These are phyloP conservation scores for Panorpa germanica DNA, from an alignment of 2,888 invertebrate species.

Conservation along the genomic window DNA sequence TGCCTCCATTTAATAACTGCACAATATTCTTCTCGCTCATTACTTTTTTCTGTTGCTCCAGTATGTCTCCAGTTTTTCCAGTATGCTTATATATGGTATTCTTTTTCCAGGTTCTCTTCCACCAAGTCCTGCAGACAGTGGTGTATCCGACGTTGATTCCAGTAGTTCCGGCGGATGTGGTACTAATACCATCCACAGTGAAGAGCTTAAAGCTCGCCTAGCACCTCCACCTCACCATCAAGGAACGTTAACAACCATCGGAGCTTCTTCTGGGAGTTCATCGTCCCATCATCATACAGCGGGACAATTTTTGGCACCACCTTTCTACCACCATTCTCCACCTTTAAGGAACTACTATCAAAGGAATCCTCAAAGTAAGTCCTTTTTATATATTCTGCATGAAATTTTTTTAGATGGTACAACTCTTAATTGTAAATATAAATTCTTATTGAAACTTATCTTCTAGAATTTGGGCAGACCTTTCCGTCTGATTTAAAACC, in stretches of 20 bases:
- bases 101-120: conserved; percentile 68
- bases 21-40: too few relatives aligned
- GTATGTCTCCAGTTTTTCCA: too few relatives aligned
- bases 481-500: too few relatives aligned
- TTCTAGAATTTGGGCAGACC: too few relatives aligned
- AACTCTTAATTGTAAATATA: too few relatives aligned
- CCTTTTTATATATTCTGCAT: too few relatives aligned
- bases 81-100: too few relatives aligned
- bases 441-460: too few relatives aligned
- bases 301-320: conserved; percentile 37
- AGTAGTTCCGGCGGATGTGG: conserved; percentile 62
- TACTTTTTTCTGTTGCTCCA: too few relatives aligned
- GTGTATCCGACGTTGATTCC: conserved; percentile 92
- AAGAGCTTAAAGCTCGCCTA: conserved; percentile 74
- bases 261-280: conserved; percentile 21
- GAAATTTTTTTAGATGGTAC: too few relatives aligned
- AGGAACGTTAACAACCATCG: conserved; percentile 14
- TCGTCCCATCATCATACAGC: conserved; percentile 20
- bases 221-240: conserved; percentile 37
- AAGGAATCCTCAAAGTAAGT: too few relatives aligned
- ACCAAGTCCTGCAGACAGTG: conserved; percentile 93
- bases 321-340: conserved; percentile 43
- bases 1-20: too few relatives aligned
- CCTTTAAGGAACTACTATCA: conserved; percentile 24
- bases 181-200: conserved; percentile 36